A percentile compares a stretch with the other conserved stretches of the same genome.
phyloP scores from a whole-genome alignment of 1,140 invertebrate species.

The Cardiocondyla obscurior region DNA sequence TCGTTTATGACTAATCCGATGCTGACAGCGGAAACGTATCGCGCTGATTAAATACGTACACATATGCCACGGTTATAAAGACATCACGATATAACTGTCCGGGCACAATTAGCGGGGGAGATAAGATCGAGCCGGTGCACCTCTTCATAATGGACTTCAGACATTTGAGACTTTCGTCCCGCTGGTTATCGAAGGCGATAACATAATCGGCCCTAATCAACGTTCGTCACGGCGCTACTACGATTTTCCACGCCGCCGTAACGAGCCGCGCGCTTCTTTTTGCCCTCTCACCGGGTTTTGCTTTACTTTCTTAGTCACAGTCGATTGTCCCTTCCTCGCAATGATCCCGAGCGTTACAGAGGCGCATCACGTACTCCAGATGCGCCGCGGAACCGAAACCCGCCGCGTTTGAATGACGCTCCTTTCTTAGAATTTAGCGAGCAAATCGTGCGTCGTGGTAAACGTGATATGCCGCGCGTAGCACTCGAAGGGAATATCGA shows the following conservation, averaged over 20 bases:
- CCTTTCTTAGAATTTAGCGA: constrained; percentile 66
- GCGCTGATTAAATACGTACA: not conserved
- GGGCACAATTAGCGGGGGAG: not conserved
- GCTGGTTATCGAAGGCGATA: not conserved
- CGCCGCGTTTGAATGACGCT: constrained; percentile 62
- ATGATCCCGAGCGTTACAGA: constrained; percentile 58
- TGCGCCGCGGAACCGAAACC: constrained; percentile 59
- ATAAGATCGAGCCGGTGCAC: not conserved
- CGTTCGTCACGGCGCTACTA: not conserved
- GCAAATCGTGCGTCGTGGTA: constrained; percentile 48
- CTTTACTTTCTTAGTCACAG: constrained; percentile 20
- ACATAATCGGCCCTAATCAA: constrained; percentile 2
- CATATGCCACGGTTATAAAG: constrained; percentile 25
- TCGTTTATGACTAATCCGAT: constrained; percentile 40
- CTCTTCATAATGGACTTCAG: not conserved
- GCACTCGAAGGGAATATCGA: constrained; percentile 56
- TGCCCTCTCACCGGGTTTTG: not conserved
- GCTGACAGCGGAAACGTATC: constrained; percentile 30
- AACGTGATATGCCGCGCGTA: not conserved
- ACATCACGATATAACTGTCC: not conserved
- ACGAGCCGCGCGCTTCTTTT: constrained; percentile 4
- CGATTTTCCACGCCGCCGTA: constrained; percentile 31
- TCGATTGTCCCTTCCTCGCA: constrained; percentile 43
- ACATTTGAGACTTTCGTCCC: not conserved
- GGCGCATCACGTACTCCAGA: constrained; percentile 72